Evolutionary conservation across 2,113 vertebrate species (phyloP).

Genomic region (Chamaea fasciata): DNA sequence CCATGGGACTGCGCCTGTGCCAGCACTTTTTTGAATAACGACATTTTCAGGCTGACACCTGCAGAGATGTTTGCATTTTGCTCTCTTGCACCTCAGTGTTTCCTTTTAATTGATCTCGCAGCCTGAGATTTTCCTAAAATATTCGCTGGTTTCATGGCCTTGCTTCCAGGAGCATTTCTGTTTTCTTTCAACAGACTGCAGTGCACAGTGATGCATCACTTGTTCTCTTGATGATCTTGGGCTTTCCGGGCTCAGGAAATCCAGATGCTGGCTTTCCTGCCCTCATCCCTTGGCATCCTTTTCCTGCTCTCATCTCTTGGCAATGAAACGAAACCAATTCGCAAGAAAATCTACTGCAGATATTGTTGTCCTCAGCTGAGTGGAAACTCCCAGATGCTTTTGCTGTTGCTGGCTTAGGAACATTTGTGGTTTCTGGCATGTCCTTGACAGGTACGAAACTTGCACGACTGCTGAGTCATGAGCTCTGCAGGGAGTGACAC

Average conservation of each 20-base stretch:
- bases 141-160: background rate
- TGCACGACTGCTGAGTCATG: constrained; percentile 20
- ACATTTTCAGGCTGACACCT: background rate
- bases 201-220: background rate
- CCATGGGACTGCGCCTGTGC: background rate
- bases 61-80: background rate
- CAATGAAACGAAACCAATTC: background rate
- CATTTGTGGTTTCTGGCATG: constrained; percentile 35
- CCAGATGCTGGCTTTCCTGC: background rate
- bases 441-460: constrained; percentile 20
- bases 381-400: constrained; percentile 1
- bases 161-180: background rate
- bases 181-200: background rate
- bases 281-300: background rate
- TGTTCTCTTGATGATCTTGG: background rate
- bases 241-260: background rate
- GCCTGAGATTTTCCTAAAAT: background rate
- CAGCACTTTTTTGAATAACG: background rate
- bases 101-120: background rate
- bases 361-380: background rate
- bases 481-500: background rate
- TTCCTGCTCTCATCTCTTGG: background rate
- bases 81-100: background rate
- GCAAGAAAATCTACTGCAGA: background rate
- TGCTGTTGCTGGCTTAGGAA: constrained; percentile 24